Base-by-base conservation (phyloP, 2,888 invertebrate genomes). In the Torymus texanus region DNA sequence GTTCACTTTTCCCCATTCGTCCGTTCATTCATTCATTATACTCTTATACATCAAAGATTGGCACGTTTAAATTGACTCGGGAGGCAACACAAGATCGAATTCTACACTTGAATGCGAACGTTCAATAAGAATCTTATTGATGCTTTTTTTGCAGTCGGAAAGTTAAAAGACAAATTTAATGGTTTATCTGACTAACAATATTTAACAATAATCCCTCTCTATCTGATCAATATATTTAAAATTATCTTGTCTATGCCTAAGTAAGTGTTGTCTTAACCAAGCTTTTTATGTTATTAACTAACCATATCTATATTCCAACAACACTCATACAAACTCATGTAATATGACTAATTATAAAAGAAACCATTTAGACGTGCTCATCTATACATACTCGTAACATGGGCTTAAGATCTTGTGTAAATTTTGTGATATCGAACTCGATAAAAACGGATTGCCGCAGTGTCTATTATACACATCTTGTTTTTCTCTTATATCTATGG, bases 381-480 rank as follows among this genome's bases (percentile, higher is more conserved):
- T 72, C 66, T 55, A 5, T 55, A 5, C 61, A 55, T 75, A 21
- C 8, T 61, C 8, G 41, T 29, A 24, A 78, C 62, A 59, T 51
- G 24, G 62, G 62, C 78, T 78, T 62, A 58, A 73, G 68, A 73
- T 78, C 41, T 63, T 65, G 53, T 59, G 12, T 65, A 72, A 12
- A 53, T 50, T 51, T 50, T 66, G 0, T 50, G 21, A 10, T 24
- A 55, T 66, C 16, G 2, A 29, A 50, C 61, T 68, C 62, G 62
- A 76, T 63, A 76, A 76, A 72, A 74, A 65, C 71, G 71, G 59
- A 77, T 78, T 50, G 18, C 61, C 53, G n/a, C 29, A 58, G 12
- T 29, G 53, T 59, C 58, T 62, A 29, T 18, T 14, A 51, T 41
- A 14, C 21, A 53, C 21, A 41, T n/a, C 14, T 18, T 63, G n/a